Evolutionary conservation across 2,888 invertebrate species (phyloP).

Genomic region (Drosophila tanythrix): DNA sequence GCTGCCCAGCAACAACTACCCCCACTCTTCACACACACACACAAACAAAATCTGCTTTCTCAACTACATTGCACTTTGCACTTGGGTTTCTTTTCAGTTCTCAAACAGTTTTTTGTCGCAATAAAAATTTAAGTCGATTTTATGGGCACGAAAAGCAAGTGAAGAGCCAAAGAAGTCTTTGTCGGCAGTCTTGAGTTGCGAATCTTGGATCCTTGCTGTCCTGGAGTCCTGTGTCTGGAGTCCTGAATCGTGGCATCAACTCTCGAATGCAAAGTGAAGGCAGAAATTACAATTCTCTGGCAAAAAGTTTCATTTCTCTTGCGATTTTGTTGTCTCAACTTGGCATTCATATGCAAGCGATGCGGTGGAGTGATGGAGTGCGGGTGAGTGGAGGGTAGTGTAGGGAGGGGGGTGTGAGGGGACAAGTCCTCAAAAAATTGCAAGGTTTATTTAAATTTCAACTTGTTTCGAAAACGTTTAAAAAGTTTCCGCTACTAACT

Average conservation of each 20-base stretch:
- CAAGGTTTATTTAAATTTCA: conserved; percentile 78
- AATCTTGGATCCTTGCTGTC: conserved; percentile 5
- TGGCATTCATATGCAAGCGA: conserved; percentile 57
- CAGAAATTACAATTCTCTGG: conserved; percentile 60
- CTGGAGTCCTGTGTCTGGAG: conserved; percentile 19
- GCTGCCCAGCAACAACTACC: conserved; percentile 8
- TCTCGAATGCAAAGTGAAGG: conserved; percentile 57
- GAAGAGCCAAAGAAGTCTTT: conserved; percentile 35
- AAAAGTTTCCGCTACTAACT: conserved; percentile 79
- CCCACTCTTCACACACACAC: conserved; percentile 4
- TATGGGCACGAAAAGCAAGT: conserved; percentile 68
- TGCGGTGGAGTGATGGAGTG: too few relatives aligned
- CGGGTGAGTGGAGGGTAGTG: too few relatives aligned
- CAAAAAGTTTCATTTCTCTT: conserved; percentile 71
- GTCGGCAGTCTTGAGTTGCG: conserved; percentile 34
- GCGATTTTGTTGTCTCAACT: conserved; percentile 75
- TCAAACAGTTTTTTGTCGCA: conserved; percentile 69
- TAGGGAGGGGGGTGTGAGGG: background rate
- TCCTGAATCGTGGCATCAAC: conserved; percentile 42
- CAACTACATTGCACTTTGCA: conserved; percentile 53
- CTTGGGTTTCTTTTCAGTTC: conserved; percentile 61
- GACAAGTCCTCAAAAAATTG: conserved; percentile 70
- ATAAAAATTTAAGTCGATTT: conserved; percentile 79
- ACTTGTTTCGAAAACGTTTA: conserved; percentile 79
- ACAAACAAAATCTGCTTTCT: conserved; percentile 13